A percentile compares a stretch with the other conserved stretches of the same genome.
phyloP scores from a whole-genome alignment of 2,113 vertebrate genomes.

The Hylia prasina region DNA sequence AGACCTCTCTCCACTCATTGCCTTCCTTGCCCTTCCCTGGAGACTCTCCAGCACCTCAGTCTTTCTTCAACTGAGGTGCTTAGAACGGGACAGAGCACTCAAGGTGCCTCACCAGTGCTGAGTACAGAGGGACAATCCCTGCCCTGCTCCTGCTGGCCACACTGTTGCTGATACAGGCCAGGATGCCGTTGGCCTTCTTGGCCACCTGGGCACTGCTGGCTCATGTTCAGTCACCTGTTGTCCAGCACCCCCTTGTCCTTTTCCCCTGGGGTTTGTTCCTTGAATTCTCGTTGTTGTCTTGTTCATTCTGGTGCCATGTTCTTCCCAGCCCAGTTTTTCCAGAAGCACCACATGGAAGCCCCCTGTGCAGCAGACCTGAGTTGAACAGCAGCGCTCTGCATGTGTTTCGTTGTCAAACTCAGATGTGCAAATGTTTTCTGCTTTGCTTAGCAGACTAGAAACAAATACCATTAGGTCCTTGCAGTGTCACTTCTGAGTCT shows the following conservation, averaged over 20 bases:
- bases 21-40: not conserved
- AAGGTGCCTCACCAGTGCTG: not conserved
- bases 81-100: not conserved
- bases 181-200: too few relatives aligned
- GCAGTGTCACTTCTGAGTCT: not conserved
- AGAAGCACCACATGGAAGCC: not conserved
- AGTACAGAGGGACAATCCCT: not conserved
- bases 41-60: not conserved
- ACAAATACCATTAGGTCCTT: not conserved
- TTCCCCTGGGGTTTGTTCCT: not conserved
- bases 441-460: not conserved
- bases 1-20: not conserved
- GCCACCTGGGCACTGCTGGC: not conserved
- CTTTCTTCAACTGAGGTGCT: not conserved
- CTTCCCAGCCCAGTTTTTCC: not conserved
- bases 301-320: not conserved
- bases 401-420: not conserved
- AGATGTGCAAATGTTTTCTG: not conserved
- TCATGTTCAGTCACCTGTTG: not conserved
- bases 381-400: not conserved
- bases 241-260: not conserved
- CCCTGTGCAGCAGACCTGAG: not conserved
- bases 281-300: not conserved
- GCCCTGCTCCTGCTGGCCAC: not conserved
- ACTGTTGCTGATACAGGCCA: not conserved